A percentile compares a stretch with the other conserved stretches of the same genome.
Evolutionary conservation across 2,113 vertebrate species (phyloP).

Genomic region (Xyrauchen texanus): DNA sequence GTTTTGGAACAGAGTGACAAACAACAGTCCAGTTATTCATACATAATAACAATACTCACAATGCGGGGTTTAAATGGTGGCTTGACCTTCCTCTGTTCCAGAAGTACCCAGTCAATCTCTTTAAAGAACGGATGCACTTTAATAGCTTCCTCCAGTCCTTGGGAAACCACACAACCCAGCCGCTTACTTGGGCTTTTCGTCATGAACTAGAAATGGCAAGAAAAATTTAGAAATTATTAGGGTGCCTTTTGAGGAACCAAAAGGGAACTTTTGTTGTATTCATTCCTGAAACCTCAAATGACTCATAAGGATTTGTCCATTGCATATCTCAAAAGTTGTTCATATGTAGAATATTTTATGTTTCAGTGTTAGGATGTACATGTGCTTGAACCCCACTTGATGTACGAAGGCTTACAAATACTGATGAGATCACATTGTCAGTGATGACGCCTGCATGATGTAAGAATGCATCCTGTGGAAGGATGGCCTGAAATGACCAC

Average conservation of each 20-base stretch:
- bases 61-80: conserved; percentile 96
- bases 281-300: no score
- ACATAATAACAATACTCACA: conserved; percentile 77
- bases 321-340: no score
- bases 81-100: conserved; percentile 93
- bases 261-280: no score
- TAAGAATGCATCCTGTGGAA: conserved; percentile 21
- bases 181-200: conserved; percentile 95
- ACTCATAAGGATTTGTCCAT: no score
- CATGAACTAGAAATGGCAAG: conserved; percentile 83
- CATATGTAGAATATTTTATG: no score
- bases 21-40: no score
- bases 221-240: neutral
- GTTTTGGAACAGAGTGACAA: no score
- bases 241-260: no score
- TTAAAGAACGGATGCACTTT: conserved; percentile 94
- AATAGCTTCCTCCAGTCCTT: conserved; percentile 92
- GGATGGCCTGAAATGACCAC: neutral
- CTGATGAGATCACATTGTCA: no score
- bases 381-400: no score
- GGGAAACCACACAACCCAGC: conserved; percentile 87
- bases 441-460: neutral
- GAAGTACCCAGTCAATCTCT: conserved; percentile 94
- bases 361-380: no score
- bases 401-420: no score